These are phyloP conservation scores for Falco columbarius DNA, from an alignment of 2,797 vertebrate species.

Conservation along the genomic window DNA sequence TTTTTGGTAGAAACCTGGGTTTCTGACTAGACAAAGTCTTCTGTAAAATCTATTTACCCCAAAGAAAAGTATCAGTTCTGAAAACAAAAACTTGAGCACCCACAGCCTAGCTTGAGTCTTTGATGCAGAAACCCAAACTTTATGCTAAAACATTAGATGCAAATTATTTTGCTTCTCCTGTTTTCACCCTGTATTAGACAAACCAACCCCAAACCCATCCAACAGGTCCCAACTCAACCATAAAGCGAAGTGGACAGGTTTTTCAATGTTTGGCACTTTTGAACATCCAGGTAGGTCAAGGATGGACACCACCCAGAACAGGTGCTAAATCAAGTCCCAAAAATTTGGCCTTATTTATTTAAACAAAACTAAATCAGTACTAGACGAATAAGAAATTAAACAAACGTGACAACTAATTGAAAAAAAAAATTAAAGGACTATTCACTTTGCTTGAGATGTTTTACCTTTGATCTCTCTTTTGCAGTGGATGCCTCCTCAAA, in stretches of 20 bases:
- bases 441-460: conserved; percentile 61
- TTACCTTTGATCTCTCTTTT: conserved; percentile 90
- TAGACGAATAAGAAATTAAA: background rate
- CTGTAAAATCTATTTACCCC: background rate
- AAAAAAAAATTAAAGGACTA: background rate
- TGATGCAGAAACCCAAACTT: background rate
- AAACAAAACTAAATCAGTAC: background rate
- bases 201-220: background rate
- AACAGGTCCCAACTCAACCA: background rate
- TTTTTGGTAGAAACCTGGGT: background rate
- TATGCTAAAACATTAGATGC: background rate
- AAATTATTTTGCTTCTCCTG: background rate
- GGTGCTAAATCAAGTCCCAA: background rate
- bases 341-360: background rate
- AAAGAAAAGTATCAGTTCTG: background rate
- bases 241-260: background rate
- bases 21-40: background rate
- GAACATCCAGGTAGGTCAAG: background rate
- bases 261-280: background rate
- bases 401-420: background rate
- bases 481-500: conserved; percentile 86
- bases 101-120: background rate
- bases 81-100: background rate
- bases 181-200: background rate
- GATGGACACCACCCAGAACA: background rate